phyloP scores from a whole-genome alignment of 2,797 vertebrate species.

The Lithobates pipiens region DNA sequence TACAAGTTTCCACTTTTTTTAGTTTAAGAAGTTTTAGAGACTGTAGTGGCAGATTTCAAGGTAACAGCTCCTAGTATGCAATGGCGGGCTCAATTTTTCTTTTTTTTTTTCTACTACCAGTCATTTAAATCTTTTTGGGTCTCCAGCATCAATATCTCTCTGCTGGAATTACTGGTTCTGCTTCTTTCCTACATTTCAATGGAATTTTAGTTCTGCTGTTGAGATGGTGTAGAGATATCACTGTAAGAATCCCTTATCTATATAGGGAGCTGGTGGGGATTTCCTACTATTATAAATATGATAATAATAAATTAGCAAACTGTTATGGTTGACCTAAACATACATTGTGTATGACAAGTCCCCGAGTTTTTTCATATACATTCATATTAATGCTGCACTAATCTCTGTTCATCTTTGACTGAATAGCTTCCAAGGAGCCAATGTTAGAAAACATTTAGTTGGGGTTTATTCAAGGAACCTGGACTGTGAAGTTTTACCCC shows the following conservation, averaged over 20 bases:
- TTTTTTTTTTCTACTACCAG: neutral
- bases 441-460: too few species aligned
- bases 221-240: neutral
- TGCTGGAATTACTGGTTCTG: neutral
- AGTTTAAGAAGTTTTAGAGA: neutral
- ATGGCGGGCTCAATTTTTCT: neutral
- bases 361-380: neutral
- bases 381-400: neutral
- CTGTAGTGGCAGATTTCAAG: neutral
- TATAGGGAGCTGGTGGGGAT: neutral
- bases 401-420: neutral
- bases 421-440: too few species aligned
- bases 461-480: too few species aligned
- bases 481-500: too few species aligned
- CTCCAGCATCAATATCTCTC: neutral
- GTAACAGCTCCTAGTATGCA: neutral
- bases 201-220: neutral
- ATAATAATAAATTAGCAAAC: neutral
- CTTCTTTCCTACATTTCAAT: neutral
- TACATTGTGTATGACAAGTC: neutral
- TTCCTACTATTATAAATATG: neutral
- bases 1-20: too few species aligned
- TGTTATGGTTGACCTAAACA: neutral
- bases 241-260: neutral
- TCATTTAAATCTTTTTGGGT: neutral